phyloP scores from a whole-genome alignment of 2,797 vertebrate species.

The Pipistrellus pygmaeus region DNA sequence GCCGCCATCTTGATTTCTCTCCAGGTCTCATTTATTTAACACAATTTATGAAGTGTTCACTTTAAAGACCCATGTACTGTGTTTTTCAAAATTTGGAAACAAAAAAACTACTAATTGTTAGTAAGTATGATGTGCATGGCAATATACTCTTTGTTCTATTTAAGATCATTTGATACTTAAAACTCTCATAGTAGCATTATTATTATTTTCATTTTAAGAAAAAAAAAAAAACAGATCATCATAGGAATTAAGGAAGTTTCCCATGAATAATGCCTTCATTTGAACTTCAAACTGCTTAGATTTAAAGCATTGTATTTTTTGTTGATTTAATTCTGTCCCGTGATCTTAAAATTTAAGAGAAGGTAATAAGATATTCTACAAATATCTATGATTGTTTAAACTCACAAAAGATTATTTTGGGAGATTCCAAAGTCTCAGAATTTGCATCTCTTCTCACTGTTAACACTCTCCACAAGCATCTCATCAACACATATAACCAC shows the following conservation, averaged over 20 bases:
- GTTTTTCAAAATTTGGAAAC: background rate
- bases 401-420: constrained; percentile 36
- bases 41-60: background rate
- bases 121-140: background rate
- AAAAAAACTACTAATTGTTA: background rate
- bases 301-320: background rate
- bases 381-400: background rate
- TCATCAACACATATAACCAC: constrained; percentile 12
- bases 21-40: background rate
- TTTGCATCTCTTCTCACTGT: background rate
- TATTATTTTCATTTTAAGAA: constrained; percentile 1
- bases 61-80: background rate
- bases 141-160: background rate
- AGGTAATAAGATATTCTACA: background rate
- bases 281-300: background rate
- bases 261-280: background rate
- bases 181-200: background rate
- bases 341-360: constrained; percentile 13
- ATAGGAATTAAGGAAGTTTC: background rate
- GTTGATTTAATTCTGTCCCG: background rate
- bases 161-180: background rate
- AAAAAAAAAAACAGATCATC: background rate
- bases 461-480: constrained; percentile 17
- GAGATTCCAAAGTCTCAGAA: constrained; percentile 21
- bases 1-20: background rate